These are phyloP conservation scores for Tamandua tetradactyla DNA, from an alignment of 2,797 vertebrate species.

Conservation along the genomic window DNA sequence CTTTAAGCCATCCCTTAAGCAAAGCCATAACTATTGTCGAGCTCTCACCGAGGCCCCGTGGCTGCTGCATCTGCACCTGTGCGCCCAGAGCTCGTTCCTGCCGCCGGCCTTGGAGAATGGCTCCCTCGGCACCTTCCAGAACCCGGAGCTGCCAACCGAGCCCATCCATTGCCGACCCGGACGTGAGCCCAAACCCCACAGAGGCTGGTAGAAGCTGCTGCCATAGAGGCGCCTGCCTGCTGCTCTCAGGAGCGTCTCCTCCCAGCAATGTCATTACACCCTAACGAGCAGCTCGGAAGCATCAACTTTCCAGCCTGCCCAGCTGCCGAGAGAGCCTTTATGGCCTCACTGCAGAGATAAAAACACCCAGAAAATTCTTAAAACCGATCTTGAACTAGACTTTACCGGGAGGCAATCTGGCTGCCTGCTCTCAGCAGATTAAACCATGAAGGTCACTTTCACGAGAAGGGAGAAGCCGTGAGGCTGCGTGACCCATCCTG, in stretches of 20 bases:
- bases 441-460: slow-evolving; percentile 42
- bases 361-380: slow-evolving; percentile 33
- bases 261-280: not conserved
- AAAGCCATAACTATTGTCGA: rapidly evolving
- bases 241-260: not conserved
- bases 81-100: not conserved
- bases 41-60: not conserved
- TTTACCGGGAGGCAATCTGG: slow-evolving; percentile 11
- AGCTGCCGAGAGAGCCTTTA: not conserved
- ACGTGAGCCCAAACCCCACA: not conserved
- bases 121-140: not conserved
- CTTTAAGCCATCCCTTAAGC: rapidly evolving
- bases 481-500: not conserved
- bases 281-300: not conserved
- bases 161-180: rapidly evolving
- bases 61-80: not conserved
- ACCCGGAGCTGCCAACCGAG: not conserved
- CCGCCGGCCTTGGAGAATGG: rapidly evolving
- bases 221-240: not conserved
- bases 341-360: slow-evolving; percentile 18
- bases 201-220: not conserved
- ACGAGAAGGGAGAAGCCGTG: not conserved
- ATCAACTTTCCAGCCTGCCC: not conserved
- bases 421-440: not conserved
- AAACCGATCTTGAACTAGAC: slow-evolving; percentile 7